phyloP scores from a whole-genome alignment of 1,140 invertebrate species.

The Reticulitermes speratus region DNA sequence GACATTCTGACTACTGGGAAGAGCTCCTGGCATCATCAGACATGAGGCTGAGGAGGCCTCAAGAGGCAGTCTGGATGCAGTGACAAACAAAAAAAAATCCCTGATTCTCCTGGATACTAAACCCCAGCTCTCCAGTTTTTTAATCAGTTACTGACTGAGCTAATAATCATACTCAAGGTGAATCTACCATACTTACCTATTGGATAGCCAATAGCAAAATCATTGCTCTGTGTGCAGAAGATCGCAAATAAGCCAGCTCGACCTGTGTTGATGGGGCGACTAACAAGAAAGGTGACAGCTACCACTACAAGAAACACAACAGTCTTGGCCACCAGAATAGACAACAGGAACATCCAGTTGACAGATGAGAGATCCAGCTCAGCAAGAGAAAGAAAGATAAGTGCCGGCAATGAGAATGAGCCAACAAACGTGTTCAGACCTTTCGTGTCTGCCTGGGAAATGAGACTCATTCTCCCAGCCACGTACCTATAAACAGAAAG shows the following conservation, averaged over 20 bases:
- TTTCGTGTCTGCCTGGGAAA: slow-evolving; percentile 82
- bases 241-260: slow-evolving; percentile 90
- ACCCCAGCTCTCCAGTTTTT: no score
- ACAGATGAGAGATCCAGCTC: slow-evolving; percentile 79
- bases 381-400: slow-evolving; percentile 90
- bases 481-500: slow-evolving; percentile 71
- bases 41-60: no score
- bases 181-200: slow-evolving; percentile 67
- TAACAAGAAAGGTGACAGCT: slow-evolving; percentile 74
- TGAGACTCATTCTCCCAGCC: slow-evolving; percentile 80
- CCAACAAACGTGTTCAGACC: slow-evolving; percentile 92
- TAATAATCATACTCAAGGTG: no score
- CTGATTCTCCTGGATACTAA: no score
- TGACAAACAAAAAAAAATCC: no score
- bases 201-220: slow-evolving; percentile 96
- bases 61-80: no score
- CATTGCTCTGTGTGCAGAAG: slow-evolving; percentile 96
- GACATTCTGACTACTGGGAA: no score
- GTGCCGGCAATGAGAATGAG: slow-evolving; percentile 86
- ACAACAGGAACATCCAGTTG: slow-evolving; percentile 87
- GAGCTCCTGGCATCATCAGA: no score
- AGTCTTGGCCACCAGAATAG: slow-evolving; percentile 83
- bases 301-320: slow-evolving; percentile 82
- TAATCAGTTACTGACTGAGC: no score
- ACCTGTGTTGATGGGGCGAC: slow-evolving; percentile 76